phyloP scores from a whole-genome alignment of 2,113 vertebrate species.

The Gallinago paraguaiae region DNA sequence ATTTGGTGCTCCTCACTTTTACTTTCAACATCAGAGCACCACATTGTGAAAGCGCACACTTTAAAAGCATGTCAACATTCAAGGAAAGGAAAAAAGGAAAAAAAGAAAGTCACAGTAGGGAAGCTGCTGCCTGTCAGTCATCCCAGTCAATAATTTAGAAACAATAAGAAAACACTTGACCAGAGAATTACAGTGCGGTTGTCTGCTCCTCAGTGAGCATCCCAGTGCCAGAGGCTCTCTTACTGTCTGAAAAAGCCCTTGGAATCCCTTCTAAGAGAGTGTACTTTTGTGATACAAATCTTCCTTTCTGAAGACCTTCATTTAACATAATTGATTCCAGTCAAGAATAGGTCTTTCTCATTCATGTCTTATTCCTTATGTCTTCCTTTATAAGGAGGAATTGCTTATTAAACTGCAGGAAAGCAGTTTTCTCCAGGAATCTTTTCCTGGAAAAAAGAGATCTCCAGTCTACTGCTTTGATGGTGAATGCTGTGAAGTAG shows the following conservation, averaged over 20 bases:
- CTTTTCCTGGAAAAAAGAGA: background rate
- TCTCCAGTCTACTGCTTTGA: background rate
- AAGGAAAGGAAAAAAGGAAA: background rate
- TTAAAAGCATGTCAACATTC: background rate
- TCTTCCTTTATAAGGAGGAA: background rate
- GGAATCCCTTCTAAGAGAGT: background rate
- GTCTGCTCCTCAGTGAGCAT: slow-evolving; percentile 34
- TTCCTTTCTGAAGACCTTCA: background rate
- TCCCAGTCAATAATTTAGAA: slow-evolving; percentile 58
- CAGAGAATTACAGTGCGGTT: slow-evolving; percentile 52
- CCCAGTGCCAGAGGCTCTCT: slow-evolving; percentile 23
- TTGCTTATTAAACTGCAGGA: background rate
- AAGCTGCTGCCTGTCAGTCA: background rate
- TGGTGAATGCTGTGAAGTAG: background rate
- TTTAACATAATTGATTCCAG: background rate
- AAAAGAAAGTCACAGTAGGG: background rate
- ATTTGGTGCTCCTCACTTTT: background rate
- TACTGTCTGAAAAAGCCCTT: background rate
- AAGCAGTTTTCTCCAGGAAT: background rate
- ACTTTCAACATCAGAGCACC: background rate
- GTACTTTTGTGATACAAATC: background rate
- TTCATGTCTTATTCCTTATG: background rate
- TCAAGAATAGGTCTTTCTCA: background rate
- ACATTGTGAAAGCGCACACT: background rate
- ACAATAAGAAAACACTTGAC: slow-evolving; percentile 56